These are phyloP conservation scores for Busseola fusca DNA, from an alignment of 2,888 invertebrate species.

Conservation along the genomic window DNA sequence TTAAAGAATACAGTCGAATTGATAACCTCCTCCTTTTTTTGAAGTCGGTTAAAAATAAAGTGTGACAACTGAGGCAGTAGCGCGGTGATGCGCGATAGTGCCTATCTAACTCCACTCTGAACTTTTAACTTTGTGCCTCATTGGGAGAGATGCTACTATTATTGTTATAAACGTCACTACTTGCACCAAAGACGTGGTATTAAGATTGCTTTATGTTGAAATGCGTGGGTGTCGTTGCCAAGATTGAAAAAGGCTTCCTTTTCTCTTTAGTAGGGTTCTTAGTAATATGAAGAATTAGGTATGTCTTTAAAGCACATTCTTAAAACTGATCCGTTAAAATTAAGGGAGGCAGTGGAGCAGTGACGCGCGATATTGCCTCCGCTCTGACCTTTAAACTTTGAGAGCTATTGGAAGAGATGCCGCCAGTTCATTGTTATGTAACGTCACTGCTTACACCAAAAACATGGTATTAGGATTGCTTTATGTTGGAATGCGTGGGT, in stretches of 20 bases:
- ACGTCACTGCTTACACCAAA: slow-evolving; percentile 4
- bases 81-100: slow-evolving; percentile 24
- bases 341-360: neutral
- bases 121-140: neutral
- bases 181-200: neutral
- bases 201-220: neutral
- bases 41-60: no score
- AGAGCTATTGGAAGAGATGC: no score
- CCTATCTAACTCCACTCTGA: slow-evolving; percentile 16
- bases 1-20: no score
- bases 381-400: slow-evolving; percentile 1
- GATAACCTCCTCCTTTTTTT: no score
- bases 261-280: neutral
- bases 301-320: neutral
- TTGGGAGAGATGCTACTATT: neutral
- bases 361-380: no score
- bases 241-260: neutral
- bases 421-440: no score
- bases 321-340: neutral
- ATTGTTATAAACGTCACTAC: neutral
- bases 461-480: neutral
- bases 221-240: neutral
- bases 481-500: neutral
- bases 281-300: neutral
- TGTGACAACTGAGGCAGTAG: slow-evolving; percentile 25